Percentiles rank a stretch among this genome's conserved stretches.
These are phyloP conservation scores for Cyclopterus lumpus DNA, from an alignment of 2,797 vertebrate species.

Conservation along the genomic window DNA sequence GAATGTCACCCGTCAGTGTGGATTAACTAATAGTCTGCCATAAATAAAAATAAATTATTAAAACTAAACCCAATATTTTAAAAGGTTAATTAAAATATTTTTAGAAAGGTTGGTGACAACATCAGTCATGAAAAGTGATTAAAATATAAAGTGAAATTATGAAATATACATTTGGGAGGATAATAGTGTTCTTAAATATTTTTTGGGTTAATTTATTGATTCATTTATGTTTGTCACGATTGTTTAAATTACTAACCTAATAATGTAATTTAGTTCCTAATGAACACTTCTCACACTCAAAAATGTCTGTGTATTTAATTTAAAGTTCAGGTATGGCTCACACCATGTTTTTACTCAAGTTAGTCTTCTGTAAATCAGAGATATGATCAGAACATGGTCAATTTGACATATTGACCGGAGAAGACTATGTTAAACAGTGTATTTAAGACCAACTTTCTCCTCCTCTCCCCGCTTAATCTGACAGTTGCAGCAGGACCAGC, in stretches of 20 bases:
- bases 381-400: constrained; percentile 14
- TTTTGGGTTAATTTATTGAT: neutral
- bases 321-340: constrained; percentile 6
- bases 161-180: neutral
- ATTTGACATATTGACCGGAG: constrained; percentile 4
- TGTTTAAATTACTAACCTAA: neutral
- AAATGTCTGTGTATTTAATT: constrained; percentile 6
- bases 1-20: neutral
- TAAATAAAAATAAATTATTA: neutral
- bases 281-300: constrained; percentile 5
- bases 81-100: neutral
- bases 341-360: neutral
- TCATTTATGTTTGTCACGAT: neutral
- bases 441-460: neutral
- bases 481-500: constrained; percentile 91
- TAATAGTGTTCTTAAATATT: neutral
- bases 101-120: neutral
- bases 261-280: neutral
- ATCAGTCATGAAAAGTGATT: neutral
- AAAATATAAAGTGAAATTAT: neutral
- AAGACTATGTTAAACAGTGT: neutral
- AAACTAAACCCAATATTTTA: neutral
- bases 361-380: constrained; percentile 7
- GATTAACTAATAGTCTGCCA: neutral
- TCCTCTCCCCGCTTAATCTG: constrained; percentile 7